These are phyloP conservation scores for Diaphora mendica DNA, from an alignment of 2,888 invertebrate species.

Conservation along the genomic window DNA sequence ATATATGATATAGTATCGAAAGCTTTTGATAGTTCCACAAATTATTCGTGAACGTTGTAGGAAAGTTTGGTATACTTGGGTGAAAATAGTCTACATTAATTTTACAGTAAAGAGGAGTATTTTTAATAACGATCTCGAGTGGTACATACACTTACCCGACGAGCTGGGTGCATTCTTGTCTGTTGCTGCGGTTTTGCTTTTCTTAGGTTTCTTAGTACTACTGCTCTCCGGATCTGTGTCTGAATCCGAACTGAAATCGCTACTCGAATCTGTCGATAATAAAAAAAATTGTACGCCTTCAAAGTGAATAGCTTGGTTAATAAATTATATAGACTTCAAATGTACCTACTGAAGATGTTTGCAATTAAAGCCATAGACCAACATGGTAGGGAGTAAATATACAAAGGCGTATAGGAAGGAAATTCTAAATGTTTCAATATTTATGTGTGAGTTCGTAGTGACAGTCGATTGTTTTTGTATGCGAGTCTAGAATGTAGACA, in stretches of 20 bases:
- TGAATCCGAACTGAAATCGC: conserved; percentile 91
- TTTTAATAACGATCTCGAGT: neutral
- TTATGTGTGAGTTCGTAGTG: too few relatives aligned
- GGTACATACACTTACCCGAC: conserved; percentile 46
- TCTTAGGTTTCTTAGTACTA: conserved; percentile 79
- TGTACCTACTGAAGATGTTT: neutral
- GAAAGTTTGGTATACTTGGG: neutral
- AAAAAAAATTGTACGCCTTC: neutral
- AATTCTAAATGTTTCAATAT: too few relatives aligned
- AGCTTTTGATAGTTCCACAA: neutral
- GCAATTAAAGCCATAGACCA: too few relatives aligned
- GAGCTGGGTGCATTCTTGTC: conserved; percentile 57
- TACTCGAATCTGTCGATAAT: conserved; percentile 86
- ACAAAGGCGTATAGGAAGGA: too few relatives aligned
- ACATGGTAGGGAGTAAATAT: too few relatives aligned
- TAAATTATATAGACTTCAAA: neutral
- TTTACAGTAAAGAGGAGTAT: neutral
- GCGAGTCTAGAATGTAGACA: too few relatives aligned
- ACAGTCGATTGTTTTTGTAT: too few relatives aligned
- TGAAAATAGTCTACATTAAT: neutral
- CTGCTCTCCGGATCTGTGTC: conserved; percentile 87
- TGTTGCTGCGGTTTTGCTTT: conserved; percentile 58
- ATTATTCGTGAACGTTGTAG: neutral
- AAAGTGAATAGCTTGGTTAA: neutral
- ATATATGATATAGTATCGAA: neutral